Conservation (phyloP, 1,140 invertebrate genomes). For the Zaprionus africanus region DNA sequence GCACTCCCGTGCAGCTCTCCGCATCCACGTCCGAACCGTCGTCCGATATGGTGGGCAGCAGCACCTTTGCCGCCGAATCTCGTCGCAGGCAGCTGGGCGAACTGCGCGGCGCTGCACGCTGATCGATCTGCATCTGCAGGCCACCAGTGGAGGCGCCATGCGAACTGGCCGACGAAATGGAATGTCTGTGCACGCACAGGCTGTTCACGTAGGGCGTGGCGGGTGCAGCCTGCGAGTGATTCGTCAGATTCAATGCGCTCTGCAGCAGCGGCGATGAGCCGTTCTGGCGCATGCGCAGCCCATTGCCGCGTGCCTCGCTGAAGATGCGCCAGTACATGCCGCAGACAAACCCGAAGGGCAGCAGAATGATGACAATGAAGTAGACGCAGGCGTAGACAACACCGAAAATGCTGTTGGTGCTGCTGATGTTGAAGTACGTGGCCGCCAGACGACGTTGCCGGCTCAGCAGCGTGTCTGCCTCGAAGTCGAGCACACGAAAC, state of each 20-base stretch:
- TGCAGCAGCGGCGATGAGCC: conserved; percentile 86
- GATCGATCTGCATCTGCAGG: conserved; percentile 81
- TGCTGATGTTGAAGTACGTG: conserved; percentile 67
- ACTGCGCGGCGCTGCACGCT: conserved; percentile 52
- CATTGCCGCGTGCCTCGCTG: conserved; percentile 89
- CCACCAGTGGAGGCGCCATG: conserved; percentile 65
- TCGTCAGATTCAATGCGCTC: conserved; percentile 78
- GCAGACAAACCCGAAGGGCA: conserved; percentile 88
- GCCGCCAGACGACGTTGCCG: conserved; percentile 59
- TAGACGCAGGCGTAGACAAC: conserved; percentile 84
- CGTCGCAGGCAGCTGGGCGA: conserved; percentile 72
- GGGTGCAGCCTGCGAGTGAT: conserved; percentile 68
- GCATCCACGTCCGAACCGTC: conserved; percentile 72
- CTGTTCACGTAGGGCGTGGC: conserved; percentile 83
- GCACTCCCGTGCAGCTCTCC: conserved; percentile 2
- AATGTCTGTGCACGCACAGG: conserved; percentile 73
- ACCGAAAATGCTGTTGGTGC: conserved; percentile 73
- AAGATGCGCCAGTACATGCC: conserved; percentile 91
- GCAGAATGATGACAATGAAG: conserved; percentile 87
- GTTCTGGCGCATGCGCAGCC: conserved; percentile 88
- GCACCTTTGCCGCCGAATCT: conserved; percentile 76
- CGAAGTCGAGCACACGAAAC: conserved; percentile 75
- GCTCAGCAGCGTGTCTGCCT: conserved; percentile 64
- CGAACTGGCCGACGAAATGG: conserved; percentile 76
- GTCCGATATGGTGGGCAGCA: conserved; percentile 78